Conservation (phyloP, 2,888 invertebrate genomes). For the Andrena dorsata region DNA sequence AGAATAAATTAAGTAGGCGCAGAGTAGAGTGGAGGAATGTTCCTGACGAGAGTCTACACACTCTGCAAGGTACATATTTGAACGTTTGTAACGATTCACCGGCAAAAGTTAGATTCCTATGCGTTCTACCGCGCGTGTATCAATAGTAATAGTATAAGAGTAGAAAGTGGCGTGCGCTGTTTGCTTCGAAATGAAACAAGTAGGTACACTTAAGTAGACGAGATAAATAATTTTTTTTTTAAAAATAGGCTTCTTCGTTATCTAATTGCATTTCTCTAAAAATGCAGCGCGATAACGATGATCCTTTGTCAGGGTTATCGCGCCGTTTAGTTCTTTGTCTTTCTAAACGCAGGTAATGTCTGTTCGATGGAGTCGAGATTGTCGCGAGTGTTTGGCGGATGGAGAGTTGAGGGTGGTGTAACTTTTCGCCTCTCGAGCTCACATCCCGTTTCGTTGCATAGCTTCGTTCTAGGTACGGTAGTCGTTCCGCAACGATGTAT, state of each 20-base stretch:
- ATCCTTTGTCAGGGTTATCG: constrained; percentile 1
- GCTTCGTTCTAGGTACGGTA: background rate
- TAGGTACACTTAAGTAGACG: background rate
- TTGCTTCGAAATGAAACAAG: background rate
- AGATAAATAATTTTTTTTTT: background rate
- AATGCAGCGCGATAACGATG: background rate
- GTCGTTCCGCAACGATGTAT: no score
- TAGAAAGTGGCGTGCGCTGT: background rate
- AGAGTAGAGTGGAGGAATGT: no score
- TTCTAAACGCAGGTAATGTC: background rate
- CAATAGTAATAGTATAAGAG: constrained; percentile 4
- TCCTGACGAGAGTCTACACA: no score
- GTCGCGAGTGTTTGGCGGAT: no score
- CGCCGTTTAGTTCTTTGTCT: background rate
- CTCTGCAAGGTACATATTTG: background rate
- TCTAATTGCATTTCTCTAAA: background rate
- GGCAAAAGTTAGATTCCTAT: background rate
- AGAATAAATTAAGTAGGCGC: no score
- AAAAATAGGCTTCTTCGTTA: constrained; percentile 22
- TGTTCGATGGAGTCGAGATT: background rate
- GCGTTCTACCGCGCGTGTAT: constrained; percentile 13
- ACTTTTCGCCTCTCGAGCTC: no score
- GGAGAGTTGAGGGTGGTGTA: no score
- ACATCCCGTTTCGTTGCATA: background rate
- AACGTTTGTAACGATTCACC: constrained; percentile 2